Base-by-base conservation (phyloP, 2,113 vertebrate genomes). In the Bubo scandiacus region DNA sequence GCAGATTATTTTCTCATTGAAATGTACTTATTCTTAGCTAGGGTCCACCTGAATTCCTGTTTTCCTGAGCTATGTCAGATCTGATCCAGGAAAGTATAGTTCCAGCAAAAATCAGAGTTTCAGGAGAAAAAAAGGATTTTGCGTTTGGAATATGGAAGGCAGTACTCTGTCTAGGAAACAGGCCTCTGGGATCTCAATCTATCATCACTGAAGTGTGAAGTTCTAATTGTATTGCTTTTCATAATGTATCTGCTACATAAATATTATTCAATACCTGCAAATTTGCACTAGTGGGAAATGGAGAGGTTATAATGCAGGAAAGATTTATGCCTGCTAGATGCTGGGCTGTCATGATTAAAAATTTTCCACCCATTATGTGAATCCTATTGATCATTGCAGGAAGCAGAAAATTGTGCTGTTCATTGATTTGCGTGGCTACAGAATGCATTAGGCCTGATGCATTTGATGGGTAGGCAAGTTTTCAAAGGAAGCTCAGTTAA, bases 331-430 rank as follows among this genome's bases (percentile, higher is more conserved):
- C 94, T 34, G 91, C 86, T 96, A 96, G 95, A 93, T 94, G 95
- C 94, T 95, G 90, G 94, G 93, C 96, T 98, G 97, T 98, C 97
- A 97, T 38, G 92, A 98, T 98, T 98, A 98, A 98, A 98, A 96
- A 97, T 94, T 98, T 98, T 98, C 97, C 92, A 97, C 94, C 96
- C 97, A 98, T 98, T 98, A 98, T 97, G 96, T 95, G 96, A 95
- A 96, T 97, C 92, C 95, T 98, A 98, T 98, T 98, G 98, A 98
- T 98, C 96, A 97, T 92, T 89, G 79, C 97, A 98, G 97, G 97
- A 98, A 98, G 98, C 95, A 96, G 97, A 98, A 97, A 98, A 98
- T 96, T 96, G 97, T 97, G 97, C 90, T 97, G 97, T 92, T 98
- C 97, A 98, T 98, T 98, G 98, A 98, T 98, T 98, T 97, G 97